phyloP scores from a whole-genome alignment of 2,888 invertebrate genomes.

The Napeogenes sylphis region DNA sequence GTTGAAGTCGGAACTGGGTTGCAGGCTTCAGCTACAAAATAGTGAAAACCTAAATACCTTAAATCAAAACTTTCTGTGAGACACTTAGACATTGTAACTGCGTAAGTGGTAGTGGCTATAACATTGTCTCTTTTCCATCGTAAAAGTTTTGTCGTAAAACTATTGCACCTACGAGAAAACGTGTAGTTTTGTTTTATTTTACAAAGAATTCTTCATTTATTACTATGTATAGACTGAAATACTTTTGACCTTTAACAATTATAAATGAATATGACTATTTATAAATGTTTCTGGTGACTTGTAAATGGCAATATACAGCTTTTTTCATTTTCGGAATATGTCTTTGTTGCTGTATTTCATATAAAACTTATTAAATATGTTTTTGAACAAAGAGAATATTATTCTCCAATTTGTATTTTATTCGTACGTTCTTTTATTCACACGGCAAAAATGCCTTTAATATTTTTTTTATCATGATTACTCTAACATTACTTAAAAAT shows the following conservation, averaged over 20 bases:
- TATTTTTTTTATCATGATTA: conserved; percentile 12
- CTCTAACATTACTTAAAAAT: neutral
- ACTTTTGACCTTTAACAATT: neutral
- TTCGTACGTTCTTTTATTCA: conserved; percentile 17
- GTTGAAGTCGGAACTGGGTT: too few relatives aligned
- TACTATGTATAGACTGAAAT: neutral
- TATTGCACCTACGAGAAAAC: conserved; percentile 23
- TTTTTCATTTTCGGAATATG: neutral
- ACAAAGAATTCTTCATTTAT: too few relatives aligned
- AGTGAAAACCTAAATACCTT: neutral
- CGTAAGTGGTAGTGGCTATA: conserved; percentile 19
- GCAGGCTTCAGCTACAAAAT: neutral
- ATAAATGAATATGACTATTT: neutral
- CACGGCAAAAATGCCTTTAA: conserved; percentile 13
- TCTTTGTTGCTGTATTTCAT: neutral
- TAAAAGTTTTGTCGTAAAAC: conserved; percentile 26
- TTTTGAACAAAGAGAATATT: neutral
- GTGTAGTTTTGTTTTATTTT: conserved; percentile 17
- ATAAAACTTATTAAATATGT: neutral
- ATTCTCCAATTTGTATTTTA: neutral
- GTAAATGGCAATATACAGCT: neutral
- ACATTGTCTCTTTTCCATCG: conserved; percentile 24
- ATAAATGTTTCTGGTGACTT: neutral
- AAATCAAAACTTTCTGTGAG: conserved; percentile 6
- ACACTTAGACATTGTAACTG: conserved; percentile 16